Base-by-base conservation (phyloP, 2,888 invertebrate genomes). In the Asteroscopus sphinx region DNA sequence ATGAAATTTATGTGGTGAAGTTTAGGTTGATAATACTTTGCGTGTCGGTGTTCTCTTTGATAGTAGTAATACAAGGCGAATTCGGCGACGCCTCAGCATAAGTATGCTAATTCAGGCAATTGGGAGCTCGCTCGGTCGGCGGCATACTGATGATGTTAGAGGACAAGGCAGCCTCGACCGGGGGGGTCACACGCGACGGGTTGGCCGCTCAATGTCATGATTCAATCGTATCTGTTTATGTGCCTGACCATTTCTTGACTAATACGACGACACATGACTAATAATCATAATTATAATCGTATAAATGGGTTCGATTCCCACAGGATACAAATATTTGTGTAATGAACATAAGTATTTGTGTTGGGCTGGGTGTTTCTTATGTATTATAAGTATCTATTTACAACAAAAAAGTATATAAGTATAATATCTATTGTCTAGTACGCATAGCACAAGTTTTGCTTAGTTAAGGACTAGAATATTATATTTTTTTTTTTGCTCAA, bases 101-200 rank as follows among this genome's bases (percentile, higher is more conserved):
- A 85, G 85, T 91, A 92, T 92, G 92, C 90, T 91, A 92, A 93
- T 92, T 86, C 76, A 73, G 82, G 77, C 89, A 91, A 91, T 90
- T 91, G 91, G 76, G 76, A 76, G 79, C 79, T 77, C 68, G 75
- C 73, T 60, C 52, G 56, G 78, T 69, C 80, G 70, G 73, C 79
- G 77, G 83, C 88, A 84, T 85, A 80, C 84, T 85, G 83, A 88
- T 87, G 82, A 64, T 56, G 71, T 21, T 54, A 32, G 65, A 56
- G 55, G 60, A 64, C 46, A 46, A 56, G 59, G 26, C 46, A 56
- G 52, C 51, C 67, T 46, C 71, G 67, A 61, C 67, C 36, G 45
- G 40, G 33, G 28, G 32, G 53, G 68, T 63, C 76, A 55, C 76
- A 56, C 62, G 68, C 53, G 36, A 62, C 46, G 28, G 25, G 15